A percentile compares a stretch with the other conserved stretches of the same genome.
Conservation (phyloP, 2,888 invertebrate species). For the Maniola hyperantus region DNA sequence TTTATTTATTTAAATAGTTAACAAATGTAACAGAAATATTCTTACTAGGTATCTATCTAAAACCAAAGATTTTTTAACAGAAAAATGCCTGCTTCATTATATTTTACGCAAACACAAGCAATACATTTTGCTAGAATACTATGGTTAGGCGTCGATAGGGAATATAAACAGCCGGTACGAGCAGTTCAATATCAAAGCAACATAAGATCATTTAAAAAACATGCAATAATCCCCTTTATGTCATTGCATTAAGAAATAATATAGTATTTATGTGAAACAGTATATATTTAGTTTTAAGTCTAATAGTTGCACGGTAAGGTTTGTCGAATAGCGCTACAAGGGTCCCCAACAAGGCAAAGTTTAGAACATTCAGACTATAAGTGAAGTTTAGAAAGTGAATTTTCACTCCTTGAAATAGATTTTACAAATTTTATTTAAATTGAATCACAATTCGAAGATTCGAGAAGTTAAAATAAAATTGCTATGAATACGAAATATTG, state of each 20-base stretch:
- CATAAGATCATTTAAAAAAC: not conserved
- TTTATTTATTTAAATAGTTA: no score
- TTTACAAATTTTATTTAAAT: constrained; percentile 19
- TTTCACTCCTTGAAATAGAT: constrained; percentile 20
- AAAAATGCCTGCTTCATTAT: constrained; percentile 49
- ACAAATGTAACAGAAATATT: no score
- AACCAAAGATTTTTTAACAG: not conserved
- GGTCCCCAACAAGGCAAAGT: constrained; percentile 20
- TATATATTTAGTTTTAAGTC: constrained; percentile 5
- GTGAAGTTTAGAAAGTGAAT: constrained; percentile 29
- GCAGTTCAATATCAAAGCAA: constrained; percentile 39
- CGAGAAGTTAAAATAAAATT: constrained; percentile 13
- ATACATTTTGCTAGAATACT: constrained; percentile 31
- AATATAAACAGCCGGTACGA: constrained; percentile 36
- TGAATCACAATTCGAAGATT: constrained; percentile 19
- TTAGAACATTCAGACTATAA: constrained; percentile 23
- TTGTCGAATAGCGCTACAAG: constrained; percentile 20
- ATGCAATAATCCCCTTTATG: constrained; percentile 12
- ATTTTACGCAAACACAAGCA: constrained; percentile 44
- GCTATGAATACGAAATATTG: constrained; percentile 11
- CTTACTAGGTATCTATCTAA: no score
- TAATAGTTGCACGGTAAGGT: not conserved
- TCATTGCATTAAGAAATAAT: not conserved
- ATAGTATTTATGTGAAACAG: not conserved
- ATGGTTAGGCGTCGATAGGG: constrained; percentile 37